Evolutionary conservation across 2,797 vertebrate genomes (phyloP), one percentile per base, ranked within the genome.

Genomic region (Hyperoplus lanceolatus): DNA sequence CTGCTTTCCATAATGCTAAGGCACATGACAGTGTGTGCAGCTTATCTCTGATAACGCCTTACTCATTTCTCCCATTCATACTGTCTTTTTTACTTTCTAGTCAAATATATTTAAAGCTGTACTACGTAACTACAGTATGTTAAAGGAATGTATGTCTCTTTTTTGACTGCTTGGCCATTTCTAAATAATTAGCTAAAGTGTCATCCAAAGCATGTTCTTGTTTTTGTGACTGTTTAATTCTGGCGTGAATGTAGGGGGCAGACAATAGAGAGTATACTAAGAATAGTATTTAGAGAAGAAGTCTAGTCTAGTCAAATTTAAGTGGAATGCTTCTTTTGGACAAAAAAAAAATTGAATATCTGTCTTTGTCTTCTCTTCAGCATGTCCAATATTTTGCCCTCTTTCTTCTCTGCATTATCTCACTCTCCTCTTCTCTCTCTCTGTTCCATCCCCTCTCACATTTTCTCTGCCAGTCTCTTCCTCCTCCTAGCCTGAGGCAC

Each of bases 401-500:
- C 16, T 54, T 10, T 45, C 9, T 48, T 14, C 15, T 57, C 43
- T 48, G 29, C 39, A 8, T 10, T 56, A 48, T 46, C 7, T 43
- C 38, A 0, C 46, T 70, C 16, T 54, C 11, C 42, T n/a, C 63
- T 48, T 18, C 42, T 70, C 14, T 8, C n/a, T 50, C n/a, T 50
- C 18, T 60, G 49, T 45, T 3, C 58, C 73, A 36, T 59, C 12
- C 13, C 56, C 57, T 77, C 46, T 69, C 39, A 70, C 49, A 29
- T 11, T 66, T 70, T 12, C 58, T 39, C 36, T 63, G 48, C 48
- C 29, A 29, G 29, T 29, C 39, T 59, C 57, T 42, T 88, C 56
- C 58, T 81, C 70, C 50, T 67, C 38, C 15, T 55, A 55, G 79
- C 79, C 80, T 63, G 13, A 78, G 67, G 80, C 50, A 38, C 11